A percentile compares a stretch with the other conserved stretches of the same genome.
These are phyloP conservation scores for Gadus macrocephalus DNA, from an alignment of 2,113 vertebrate genomes.

Conservation along the genomic window DNA sequence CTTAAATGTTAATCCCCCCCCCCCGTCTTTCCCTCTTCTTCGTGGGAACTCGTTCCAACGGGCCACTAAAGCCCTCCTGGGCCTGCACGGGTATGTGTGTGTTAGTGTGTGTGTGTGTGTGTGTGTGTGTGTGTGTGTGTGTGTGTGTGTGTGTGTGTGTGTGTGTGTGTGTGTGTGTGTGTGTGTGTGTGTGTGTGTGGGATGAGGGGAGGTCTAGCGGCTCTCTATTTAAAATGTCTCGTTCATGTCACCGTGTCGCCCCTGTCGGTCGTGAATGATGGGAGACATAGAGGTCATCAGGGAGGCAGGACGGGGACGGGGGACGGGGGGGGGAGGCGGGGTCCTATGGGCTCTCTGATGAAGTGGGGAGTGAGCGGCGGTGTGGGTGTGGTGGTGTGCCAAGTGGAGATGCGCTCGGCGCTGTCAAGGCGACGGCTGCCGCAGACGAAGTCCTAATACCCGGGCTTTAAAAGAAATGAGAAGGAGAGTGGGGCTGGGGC, in stretches of 20 bases:
- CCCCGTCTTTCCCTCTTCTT: slow-evolving; percentile 15
- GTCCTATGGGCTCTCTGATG: slow-evolving; percentile 45
- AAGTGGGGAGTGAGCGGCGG: slow-evolving; percentile 1
- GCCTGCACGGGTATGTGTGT: slow-evolving; percentile 26
- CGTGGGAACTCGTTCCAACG: slow-evolving; percentile 28
- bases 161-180: too few relatives aligned
- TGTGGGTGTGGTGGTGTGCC: slow-evolving; percentile 12
- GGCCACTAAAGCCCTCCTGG: slow-evolving; percentile 33
- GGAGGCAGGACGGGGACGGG: slow-evolving; percentile 15
- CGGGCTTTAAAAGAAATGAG: slow-evolving; percentile 73
- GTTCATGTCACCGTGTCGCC: slow-evolving; percentile 47
- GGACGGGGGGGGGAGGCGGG: slow-evolving; percentile 21
- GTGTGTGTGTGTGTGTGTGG: too few relatives aligned
- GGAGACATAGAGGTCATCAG: slow-evolving; percentile 57
- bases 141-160: too few relatives aligned
- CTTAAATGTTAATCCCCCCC: slow-evolving; percentile 50
- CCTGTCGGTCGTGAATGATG: slow-evolving; percentile 57
- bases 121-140: too few relatives aligned
- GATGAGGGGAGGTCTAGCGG: too few relatives aligned
- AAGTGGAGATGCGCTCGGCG: slow-evolving; percentile 42
- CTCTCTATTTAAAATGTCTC: slow-evolving; percentile 41
- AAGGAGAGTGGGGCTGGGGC: slow-evolving; percentile 65
- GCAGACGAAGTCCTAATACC: slow-evolving; percentile 67
- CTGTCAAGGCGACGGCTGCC: slow-evolving; percentile 52
- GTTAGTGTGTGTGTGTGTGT: too few relatives aligned